A percentile compares a stretch with the other conserved stretches of the same genome.
Evolutionary conservation across 2,113 vertebrate species (phyloP).

Genomic region (Xiphias gladius): DNA sequence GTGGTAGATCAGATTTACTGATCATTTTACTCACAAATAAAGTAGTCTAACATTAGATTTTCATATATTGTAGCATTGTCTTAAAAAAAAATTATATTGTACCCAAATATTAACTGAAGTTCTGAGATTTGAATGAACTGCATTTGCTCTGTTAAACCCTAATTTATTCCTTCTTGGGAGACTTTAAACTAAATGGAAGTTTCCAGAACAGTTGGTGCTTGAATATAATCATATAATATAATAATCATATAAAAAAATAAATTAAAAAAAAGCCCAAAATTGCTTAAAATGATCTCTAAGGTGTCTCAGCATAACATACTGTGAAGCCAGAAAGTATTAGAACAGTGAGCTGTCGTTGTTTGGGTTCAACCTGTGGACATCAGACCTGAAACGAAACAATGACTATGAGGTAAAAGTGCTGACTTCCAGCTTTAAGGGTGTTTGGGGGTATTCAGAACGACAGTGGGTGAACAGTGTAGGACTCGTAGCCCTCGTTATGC

Average conservation of each 20-base stretch:
- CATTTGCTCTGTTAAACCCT: not conserved
- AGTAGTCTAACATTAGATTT: not conserved
- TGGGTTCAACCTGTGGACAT: not conserved
- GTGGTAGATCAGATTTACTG: not conserved
- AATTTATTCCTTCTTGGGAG: too few relatives aligned
- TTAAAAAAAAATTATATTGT: too few relatives aligned
- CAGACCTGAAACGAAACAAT: not conserved
- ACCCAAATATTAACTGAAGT: not conserved
- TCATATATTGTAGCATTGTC: not conserved
- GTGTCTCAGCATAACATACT: not conserved
- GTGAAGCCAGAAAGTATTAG: not conserved
- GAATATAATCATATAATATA: not conserved
- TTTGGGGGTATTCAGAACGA: too few relatives aligned
- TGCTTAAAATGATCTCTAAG: too few relatives aligned
- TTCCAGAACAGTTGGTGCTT: not conserved
- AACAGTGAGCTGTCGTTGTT: not conserved
- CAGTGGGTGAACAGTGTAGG: too few relatives aligned
- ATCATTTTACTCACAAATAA: not conserved
- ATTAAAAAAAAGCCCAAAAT: not conserved
- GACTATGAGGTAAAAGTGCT: not conserved
- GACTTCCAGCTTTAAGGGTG: not conserved
- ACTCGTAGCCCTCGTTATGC: too few relatives aligned
- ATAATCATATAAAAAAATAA: too few relatives aligned
- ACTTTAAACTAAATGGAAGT: not conserved
- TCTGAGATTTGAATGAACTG: not conserved